phyloP scores from a whole-genome alignment of 2,888 invertebrate species.

The Kryphioiulus occultus region DNA sequence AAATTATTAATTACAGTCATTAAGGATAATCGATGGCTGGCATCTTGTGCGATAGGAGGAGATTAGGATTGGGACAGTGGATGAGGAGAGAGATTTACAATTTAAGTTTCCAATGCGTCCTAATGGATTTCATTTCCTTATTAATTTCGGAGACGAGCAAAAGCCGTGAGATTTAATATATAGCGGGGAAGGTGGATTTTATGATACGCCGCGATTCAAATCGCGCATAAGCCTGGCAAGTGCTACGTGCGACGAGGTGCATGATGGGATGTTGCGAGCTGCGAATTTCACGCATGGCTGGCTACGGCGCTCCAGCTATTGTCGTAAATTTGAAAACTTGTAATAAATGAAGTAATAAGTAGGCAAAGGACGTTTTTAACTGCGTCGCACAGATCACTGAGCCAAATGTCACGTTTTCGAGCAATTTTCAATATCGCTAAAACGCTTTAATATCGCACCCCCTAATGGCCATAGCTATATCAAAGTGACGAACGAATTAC shows the following conservation, averaged over 20 bases:
- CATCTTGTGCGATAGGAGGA: not conserved
- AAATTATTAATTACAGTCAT: not conserved
- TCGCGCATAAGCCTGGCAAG: not conserved
- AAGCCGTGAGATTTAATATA: conserved; percentile 30
- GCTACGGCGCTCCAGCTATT: not conserved
- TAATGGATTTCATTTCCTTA: conserved; percentile 35
- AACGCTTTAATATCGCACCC: not conserved
- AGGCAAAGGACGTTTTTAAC: conserved; percentile 31
- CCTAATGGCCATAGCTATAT: not conserved
- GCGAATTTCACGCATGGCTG: not conserved
- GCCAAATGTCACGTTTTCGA: conserved; percentile 28
- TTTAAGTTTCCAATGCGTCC: not conserved
- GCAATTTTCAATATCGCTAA: conserved; percentile 12
- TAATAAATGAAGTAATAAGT: conserved; percentile 29
- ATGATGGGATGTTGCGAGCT: not conserved
- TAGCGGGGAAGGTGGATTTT: not conserved
- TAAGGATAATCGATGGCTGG: not conserved
- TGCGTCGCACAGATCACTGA: conserved; percentile 11
- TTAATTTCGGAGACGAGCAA: conserved; percentile 21
- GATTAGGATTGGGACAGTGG: not conserved
- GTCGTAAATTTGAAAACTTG: not conserved
- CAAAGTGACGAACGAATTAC: not conserved
- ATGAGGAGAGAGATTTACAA: not conserved
- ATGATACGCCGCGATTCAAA: not conserved
- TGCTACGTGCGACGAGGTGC: not conserved